Percentiles rank a stretch among this genome's conserved stretches.
These are phyloP conservation scores for Macaria notata DNA, from an alignment of 2,888 invertebrate genomes.

Conservation along the genomic window DNA sequence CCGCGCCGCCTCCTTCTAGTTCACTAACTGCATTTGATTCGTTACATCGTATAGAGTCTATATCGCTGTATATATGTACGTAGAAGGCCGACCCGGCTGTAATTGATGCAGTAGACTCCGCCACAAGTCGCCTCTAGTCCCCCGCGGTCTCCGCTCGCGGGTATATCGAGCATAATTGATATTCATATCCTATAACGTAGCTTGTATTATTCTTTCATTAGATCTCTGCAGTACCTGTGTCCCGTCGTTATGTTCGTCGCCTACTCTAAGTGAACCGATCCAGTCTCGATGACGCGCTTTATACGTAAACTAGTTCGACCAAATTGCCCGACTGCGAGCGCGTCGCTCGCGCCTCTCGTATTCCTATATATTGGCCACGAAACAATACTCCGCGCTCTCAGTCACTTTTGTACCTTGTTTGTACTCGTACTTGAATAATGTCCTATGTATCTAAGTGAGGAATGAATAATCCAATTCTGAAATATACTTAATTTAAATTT, in stretches of 20 bases:
- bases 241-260: slow-evolving; percentile 73
- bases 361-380: slow-evolving; percentile 60
- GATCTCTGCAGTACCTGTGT: slow-evolving; percentile 82
- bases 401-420: slow-evolving; percentile 81
- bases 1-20: slow-evolving; percentile 35
- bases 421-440: slow-evolving; percentile 77
- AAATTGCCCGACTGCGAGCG: slow-evolving; percentile 44
- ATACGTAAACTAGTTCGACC: slow-evolving; percentile 73
- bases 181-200: slow-evolving; percentile 77
- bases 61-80: slow-evolving; percentile 48
- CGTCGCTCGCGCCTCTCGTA: slow-evolving; percentile 53
- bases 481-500: slow-evolving; percentile 83
- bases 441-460: slow-evolving; percentile 68
- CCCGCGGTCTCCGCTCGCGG: slow-evolving; percentile 68
- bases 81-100: slow-evolving; percentile 70
- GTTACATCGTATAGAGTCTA: slow-evolving; percentile 51
- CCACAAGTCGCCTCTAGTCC: slow-evolving; percentile 78
- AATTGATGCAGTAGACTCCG: slow-evolving; percentile 82
- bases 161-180: slow-evolving; percentile 78
- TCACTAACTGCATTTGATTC: slow-evolving; percentile 59
- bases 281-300: slow-evolving; percentile 63
- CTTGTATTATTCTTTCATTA: slow-evolving; percentile 81
- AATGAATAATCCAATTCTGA: slow-evolving; percentile 79
- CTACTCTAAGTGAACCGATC: slow-evolving; percentile 68
- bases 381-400: slow-evolving; percentile 79